Evolutionary conservation across 2,888 invertebrate species (phyloP).

Genomic region (Polietes domitor): DNA sequence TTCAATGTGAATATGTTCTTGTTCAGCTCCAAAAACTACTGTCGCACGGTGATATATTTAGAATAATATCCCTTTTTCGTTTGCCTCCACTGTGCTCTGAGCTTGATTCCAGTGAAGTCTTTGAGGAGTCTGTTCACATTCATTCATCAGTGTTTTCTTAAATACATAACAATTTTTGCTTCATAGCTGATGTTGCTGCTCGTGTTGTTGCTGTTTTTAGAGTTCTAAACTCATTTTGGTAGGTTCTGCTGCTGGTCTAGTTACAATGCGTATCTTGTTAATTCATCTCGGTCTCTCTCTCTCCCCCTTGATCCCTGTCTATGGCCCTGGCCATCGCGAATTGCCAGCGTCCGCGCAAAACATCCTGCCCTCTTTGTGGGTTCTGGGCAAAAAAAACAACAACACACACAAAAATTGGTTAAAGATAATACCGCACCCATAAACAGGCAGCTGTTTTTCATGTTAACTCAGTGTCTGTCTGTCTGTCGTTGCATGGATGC

Average conservation of each 20-base stretch:
- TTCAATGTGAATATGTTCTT: no score
- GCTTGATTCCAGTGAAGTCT: no score
- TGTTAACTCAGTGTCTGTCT: constrained; percentile 17
- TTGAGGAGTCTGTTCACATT: constrained; percentile 37
- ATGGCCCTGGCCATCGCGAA: constrained; percentile 52
- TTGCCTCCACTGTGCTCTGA: background rate
- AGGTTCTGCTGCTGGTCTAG: constrained; percentile 47
- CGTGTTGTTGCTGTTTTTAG: background rate
- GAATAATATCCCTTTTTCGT: no score
- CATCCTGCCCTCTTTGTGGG: constrained; percentile 49
- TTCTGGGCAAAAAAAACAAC: constrained; percentile 15
- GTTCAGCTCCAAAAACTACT: no score
- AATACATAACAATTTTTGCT: constrained; percentile 43
- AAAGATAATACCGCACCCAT: constrained; percentile 64
- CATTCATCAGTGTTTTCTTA: constrained; percentile 63
- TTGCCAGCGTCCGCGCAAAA: background rate
- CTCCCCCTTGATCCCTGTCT: no score
- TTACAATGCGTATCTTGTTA: constrained; percentile 65
- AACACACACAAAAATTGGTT: constrained; percentile 19
- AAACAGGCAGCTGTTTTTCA: constrained; percentile 62
- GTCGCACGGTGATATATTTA: no score
- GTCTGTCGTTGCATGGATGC: constrained; percentile 31
- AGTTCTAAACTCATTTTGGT: constrained; percentile 16
- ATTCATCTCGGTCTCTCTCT: constrained; percentile 63
- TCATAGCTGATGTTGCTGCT: constrained; percentile 9